A percentile compares a stretch with the other conserved stretches of the same genome.
Conservation (phyloP, 2,113 vertebrate species). For the Nestor notabilis region DNA sequence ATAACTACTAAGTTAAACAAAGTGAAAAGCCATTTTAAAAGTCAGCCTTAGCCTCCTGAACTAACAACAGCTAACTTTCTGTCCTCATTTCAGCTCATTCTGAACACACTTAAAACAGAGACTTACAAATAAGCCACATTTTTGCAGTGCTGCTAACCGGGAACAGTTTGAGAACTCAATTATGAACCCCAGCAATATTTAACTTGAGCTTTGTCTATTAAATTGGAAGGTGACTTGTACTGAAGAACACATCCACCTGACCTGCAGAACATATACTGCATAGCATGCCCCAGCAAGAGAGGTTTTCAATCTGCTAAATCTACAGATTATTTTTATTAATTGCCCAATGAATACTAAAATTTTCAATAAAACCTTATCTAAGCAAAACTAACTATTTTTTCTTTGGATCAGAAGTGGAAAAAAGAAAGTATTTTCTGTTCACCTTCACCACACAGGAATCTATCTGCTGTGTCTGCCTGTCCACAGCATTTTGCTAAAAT, state of each 20-base stretch:
- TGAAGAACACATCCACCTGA: not conserved
- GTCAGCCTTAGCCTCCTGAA: not conserved
- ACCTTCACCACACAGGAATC: not conserved
- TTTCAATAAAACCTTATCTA: not conserved
- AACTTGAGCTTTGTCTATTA: not conserved
- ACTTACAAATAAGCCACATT: not conserved
- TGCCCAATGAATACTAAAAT: not conserved
- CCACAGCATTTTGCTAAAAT: not conserved
- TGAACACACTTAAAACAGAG: not conserved
- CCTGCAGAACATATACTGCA: not conserved
- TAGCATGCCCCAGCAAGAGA: not conserved
- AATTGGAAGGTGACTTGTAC: not conserved
- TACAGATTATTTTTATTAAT: not conserved
- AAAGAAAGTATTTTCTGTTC: not conserved
- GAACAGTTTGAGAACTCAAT: not conserved
- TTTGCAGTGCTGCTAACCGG: not conserved
- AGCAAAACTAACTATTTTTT: not conserved
- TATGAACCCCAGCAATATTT: not conserved
- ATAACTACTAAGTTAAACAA: not conserved
- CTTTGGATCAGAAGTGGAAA: not conserved
- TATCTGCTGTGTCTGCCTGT: not conserved
- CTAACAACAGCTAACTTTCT: not conserved
- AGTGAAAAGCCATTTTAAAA: not conserved
- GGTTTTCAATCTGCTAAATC: not conserved
- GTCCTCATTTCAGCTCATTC: not conserved